Conservation (phyloP, 2,797 vertebrate species). For the Macropodus opercularis region DNA sequence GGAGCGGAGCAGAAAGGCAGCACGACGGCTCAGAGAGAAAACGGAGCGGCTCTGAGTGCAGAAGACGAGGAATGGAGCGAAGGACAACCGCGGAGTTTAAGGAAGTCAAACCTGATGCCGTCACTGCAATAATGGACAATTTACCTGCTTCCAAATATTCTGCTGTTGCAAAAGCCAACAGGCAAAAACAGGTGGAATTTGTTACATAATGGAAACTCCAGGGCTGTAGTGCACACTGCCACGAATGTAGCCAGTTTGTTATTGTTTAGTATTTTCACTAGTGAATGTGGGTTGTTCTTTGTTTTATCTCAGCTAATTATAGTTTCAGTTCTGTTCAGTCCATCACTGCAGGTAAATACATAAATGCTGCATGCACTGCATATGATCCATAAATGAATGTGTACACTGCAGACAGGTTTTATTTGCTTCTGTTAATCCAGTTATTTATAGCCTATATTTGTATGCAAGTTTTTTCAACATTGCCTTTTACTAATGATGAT, state of each 20-base stretch:
- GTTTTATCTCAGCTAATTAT: background rate
- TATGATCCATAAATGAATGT: background rate
- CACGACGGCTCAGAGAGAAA: slow-evolving; percentile 36
- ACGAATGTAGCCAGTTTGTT: slow-evolving; percentile 1
- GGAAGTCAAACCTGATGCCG: slow-evolving; percentile 62
- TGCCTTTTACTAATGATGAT: background rate
- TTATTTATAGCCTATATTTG: too few relatives aligned
- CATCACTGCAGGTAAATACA: slow-evolving; percentile 5
- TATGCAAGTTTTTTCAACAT: slow-evolving; percentile 3
- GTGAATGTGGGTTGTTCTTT: background rate
- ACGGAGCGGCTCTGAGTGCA: slow-evolving; percentile 55
- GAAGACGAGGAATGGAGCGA: slow-evolving; percentile 48
- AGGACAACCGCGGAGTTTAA: slow-evolving; percentile 28
- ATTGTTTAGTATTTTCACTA: background rate
- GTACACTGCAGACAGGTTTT: too few relatives aligned
- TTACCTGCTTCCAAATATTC: slow-evolving; percentile 50
- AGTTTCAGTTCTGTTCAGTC: background rate
- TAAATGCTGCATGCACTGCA: too few relatives aligned
- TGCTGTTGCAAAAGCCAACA: slow-evolving; percentile 25
- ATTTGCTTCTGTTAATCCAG: too few relatives aligned
- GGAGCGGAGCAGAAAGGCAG: slow-evolving; percentile 28
- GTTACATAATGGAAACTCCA: slow-evolving; percentile 47
- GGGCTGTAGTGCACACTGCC: background rate
- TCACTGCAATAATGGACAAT: slow-evolving; percentile 57
- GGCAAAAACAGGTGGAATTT: slow-evolving; percentile 77